Base-by-base conservation (phyloP, 1,140 invertebrate species). In the Habropoda laboriosa region DNA sequence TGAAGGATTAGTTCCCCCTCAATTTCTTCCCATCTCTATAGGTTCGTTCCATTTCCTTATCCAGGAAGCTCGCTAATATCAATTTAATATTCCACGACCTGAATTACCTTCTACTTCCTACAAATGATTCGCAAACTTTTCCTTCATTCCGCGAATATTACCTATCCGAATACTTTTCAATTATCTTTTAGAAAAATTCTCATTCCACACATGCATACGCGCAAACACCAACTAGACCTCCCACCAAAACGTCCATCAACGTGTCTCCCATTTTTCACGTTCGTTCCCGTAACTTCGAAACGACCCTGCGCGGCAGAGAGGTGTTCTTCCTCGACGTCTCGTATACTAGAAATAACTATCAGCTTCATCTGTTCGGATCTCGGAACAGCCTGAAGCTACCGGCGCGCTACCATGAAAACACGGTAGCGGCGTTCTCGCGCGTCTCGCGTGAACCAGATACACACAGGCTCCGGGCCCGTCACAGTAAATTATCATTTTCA, bases 401-500 rank as follows among this genome's bases (percentile, higher is more conserved):
- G 13, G 45, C 47, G 40, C 42, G 63, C 7, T 1, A 35, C 77
- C 67, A 27, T 45, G 47, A 42, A 70, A 76, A 70, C 60, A 85
- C 79, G 70, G 55, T 66, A 66, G 79, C 82, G 72, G 66, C 79
- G 82, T 85, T 81, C 67, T 42, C 61, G 72, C 61, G 55, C 77
- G 60, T 38, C 53, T 63, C 76, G 83, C 82, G 84, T 89, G 87
- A 87, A 90, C 90, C 90, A 90, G 89, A 90, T 91, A 90, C 88
- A 86, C 87, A 68, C 45, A 35, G 63, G 85, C 85, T 83, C 79
- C 58, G 82, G 87, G 86, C 85, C 87, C 88, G 89, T 91, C 89
- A 89, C 86, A 90, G 89, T 91, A 91, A 91, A 91, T 91, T 90
- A 90, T 91, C 89, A 89, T 91, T 91, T 91, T 91, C 90, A 92